phyloP scores from a whole-genome alignment of 64 coral and sea anemone genomes.

The Orbicella faveolata region DNA sequence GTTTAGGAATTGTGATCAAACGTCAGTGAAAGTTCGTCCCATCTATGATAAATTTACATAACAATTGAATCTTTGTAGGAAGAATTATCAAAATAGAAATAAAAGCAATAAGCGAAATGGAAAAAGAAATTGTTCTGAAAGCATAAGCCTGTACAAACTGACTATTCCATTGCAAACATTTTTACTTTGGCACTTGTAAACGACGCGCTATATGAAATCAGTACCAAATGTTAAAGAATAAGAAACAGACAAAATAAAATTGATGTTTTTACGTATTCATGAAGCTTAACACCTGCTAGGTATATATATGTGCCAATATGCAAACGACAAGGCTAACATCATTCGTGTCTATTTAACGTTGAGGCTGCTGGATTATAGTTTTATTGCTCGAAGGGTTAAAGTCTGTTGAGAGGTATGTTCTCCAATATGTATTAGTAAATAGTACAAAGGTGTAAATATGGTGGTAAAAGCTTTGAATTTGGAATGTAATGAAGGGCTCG shows the following conservation, averaged over 20 bases:
- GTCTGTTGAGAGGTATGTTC: too few relatives aligned
- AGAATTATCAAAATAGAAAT: neutral
- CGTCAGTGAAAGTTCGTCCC: neutral
- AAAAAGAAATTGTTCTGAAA: neutral
- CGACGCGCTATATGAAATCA: neutral
- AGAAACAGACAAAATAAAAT: neutral
- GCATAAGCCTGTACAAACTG: neutral
- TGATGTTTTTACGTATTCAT: conserved; percentile 20
- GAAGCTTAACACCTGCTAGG: neutral
- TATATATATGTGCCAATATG: neutral
- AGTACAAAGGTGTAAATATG: too few relatives aligned
- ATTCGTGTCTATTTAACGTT: neutral
- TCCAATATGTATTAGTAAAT: too few relatives aligned
- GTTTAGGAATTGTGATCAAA: neutral
- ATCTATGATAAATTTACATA: neutral
- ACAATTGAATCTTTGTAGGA: neutral
- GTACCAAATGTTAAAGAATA: neutral
- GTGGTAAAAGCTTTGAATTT: too few relatives aligned
- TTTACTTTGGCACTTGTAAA: neutral
- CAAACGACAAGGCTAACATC: neutral
- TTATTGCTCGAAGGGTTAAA: too few relatives aligned
- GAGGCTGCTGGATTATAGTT: neutral
- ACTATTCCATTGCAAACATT: neutral
- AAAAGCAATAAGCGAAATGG: neutral
- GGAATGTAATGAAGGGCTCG: too few relatives aligned